Percentiles rank a stretch among this genome's conserved stretches.
Conservation (phyloP, 2,113 vertebrate species). For the zebrafish (Danio rerio) region DNA sequence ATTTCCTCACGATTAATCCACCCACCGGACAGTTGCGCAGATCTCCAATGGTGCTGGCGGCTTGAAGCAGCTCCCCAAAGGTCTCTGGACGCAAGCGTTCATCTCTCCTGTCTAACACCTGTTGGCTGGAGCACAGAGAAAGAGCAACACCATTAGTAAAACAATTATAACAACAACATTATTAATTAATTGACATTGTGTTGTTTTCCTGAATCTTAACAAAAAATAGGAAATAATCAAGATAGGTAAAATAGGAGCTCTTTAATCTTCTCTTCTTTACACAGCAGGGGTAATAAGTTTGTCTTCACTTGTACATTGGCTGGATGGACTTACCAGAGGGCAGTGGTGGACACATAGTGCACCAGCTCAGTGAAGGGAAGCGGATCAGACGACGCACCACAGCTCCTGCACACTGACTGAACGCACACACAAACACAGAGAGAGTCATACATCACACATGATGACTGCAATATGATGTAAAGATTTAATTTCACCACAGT, state of each 20-base stretch:
- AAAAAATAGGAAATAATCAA: too few relatives aligned
- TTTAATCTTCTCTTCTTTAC: too few relatives aligned
- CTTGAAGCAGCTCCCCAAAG: constrained; percentile 92
- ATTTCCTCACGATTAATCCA: constrained; percentile 30
- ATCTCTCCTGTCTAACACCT: constrained; percentile 84
- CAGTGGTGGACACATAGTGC: constrained; percentile 95
- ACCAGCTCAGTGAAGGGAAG: constrained; percentile 96
- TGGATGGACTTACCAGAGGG: constrained; percentile 86
- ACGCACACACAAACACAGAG: constrained; percentile 15
- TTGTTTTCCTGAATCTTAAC: too few relatives aligned
- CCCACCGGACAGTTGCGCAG: constrained; percentile 94
- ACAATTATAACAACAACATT: too few relatives aligned
- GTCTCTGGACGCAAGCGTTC: constrained; percentile 84
- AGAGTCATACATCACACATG: constrained; percentile 1
- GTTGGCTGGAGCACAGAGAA: constrained; percentile 79
- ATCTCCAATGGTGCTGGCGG: constrained; percentile 91
- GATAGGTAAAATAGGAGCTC: too few relatives aligned
- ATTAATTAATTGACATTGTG: too few relatives aligned
- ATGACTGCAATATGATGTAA: background rate
- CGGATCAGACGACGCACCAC: constrained; percentile 95
- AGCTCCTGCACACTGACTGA: constrained; percentile 94
- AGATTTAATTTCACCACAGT: background rate
- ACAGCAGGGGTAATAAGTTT: too few relatives aligned
- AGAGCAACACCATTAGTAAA: too few relatives aligned
- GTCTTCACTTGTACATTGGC: too few relatives aligned